These are phyloP conservation scores for Conger conger DNA, from an alignment of 2,113 vertebrate species.

Conservation along the genomic window DNA sequence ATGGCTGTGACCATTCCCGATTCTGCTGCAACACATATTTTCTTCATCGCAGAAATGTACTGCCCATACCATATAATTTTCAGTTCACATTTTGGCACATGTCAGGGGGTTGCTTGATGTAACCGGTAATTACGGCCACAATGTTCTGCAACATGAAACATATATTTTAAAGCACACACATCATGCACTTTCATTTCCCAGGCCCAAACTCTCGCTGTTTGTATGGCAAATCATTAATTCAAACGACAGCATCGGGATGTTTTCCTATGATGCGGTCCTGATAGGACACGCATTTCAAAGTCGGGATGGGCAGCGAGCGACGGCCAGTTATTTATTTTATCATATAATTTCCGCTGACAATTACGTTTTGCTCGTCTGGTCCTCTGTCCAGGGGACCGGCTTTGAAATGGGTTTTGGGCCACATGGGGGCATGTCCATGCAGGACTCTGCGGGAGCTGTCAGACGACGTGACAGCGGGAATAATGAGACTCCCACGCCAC, in stretches of 20 bases:
- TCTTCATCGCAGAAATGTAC: not conserved
- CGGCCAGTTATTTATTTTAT: not conserved
- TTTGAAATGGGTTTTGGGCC: not conserved
- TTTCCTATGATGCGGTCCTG: not conserved
- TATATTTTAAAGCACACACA: not conserved
- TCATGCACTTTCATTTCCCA: not conserved
- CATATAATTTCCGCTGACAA: not conserved
- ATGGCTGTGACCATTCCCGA: not conserved
- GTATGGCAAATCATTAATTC: not conserved
- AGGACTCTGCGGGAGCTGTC: not conserved
- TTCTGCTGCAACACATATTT: not conserved
- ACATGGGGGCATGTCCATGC: not conserved
- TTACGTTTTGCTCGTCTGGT: not conserved
- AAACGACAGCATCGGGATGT: not conserved
- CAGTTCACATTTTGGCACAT: not conserved
- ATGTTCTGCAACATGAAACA: not conserved
- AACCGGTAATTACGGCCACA: not conserved
- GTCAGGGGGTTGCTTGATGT: not conserved
- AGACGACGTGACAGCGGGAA: not conserved
- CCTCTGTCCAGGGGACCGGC: not conserved
- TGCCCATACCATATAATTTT: not conserved
- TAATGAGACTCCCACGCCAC: not conserved
- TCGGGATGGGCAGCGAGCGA: not conserved
- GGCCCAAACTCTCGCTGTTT: not conserved
- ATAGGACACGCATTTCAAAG: not conserved